These are phyloP conservation scores for Hucho hucho DNA, from an alignment of 2,113 vertebrate genomes.

Conservation along the genomic window DNA sequence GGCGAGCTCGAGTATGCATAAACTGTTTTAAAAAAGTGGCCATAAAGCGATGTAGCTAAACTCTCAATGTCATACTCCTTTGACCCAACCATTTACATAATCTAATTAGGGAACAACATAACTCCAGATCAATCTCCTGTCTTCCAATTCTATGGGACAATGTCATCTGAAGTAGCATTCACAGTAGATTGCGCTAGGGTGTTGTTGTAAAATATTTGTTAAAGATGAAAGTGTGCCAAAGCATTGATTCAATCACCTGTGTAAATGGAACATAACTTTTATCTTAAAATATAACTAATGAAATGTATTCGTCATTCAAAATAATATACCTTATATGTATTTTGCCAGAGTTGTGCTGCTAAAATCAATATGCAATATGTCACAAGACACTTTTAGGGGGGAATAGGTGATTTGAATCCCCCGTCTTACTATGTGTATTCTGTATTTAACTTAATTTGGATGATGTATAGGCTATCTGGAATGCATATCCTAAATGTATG, in stretches of 20 bases:
- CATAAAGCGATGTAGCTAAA: constrained; percentile 46
- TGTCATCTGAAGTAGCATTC: constrained; percentile 39
- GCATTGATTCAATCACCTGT: constrained; percentile 64
- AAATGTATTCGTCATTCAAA: constrained; percentile 44
- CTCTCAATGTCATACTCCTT: constrained; percentile 60
- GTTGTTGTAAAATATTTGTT: constrained; percentile 60
- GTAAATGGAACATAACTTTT: constrained; percentile 47
- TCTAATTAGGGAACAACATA: constrained; percentile 66
- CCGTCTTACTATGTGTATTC: constrained; percentile 50
- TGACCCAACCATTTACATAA: constrained; percentile 68
- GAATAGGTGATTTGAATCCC: constrained; percentile 39
- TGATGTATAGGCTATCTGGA: constrained; percentile 63
- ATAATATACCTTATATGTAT: constrained; percentile 50
- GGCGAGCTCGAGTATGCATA: constrained; percentile 79
- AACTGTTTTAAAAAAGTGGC: constrained; percentile 57
- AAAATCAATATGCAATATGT: constrained; percentile 78
- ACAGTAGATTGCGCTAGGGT: constrained; percentile 45
- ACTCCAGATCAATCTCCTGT: constrained; percentile 41
- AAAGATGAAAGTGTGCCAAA: constrained; percentile 63
- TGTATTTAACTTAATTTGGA: constrained; percentile 52
- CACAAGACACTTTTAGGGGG: constrained; percentile 49
- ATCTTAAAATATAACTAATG: constrained; percentile 35
- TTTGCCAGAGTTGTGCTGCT: constrained; percentile 73
- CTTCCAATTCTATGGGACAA: constrained; percentile 28
- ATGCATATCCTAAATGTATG: constrained; percentile 68